phyloP scores from a whole-genome alignment of 2,888 invertebrate genomes.

The Cantharis rufa region DNA sequence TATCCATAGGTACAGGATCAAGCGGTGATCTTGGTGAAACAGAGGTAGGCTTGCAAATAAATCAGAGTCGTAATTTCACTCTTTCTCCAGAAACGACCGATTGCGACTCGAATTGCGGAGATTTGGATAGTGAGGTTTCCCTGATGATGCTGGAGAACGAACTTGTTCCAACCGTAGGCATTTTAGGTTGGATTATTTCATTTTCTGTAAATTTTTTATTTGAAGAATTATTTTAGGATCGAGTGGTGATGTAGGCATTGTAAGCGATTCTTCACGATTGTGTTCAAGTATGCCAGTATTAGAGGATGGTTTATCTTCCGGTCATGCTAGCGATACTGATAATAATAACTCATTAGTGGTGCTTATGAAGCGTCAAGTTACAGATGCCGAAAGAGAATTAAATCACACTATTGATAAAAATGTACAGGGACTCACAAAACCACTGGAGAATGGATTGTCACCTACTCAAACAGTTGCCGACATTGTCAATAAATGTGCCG shows the following conservation, averaged over 20 bases:
- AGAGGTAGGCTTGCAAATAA: slow-evolving; percentile 65
- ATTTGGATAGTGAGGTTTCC: slow-evolving; percentile 83
- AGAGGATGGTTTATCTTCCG: slow-evolving; percentile 92
- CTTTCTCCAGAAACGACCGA: slow-evolving; percentile 92
- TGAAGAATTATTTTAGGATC: slow-evolving; percentile 51
- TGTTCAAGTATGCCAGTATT: slow-evolving; percentile 87
- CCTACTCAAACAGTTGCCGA: slow-evolving; percentile 48
- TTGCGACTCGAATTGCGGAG: slow-evolving; percentile 86
- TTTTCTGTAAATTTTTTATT: not conserved
- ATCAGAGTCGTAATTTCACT: slow-evolving; percentile 82
- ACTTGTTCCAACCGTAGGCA: slow-evolving; percentile 53
- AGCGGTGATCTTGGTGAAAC: slow-evolving; percentile 70
- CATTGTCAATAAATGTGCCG: slow-evolving; percentile 48
- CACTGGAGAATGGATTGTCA: slow-evolving; percentile 50
- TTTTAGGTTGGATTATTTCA: slow-evolving; percentile 42
- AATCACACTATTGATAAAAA: slow-evolving; percentile 62
- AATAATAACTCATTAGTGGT: slow-evolving; percentile 80
- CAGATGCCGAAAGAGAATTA: slow-evolving; percentile 73
- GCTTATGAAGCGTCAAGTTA: slow-evolving; percentile 70
- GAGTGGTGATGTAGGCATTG: slow-evolving; percentile 64
- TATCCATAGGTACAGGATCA: slow-evolving; percentile 65
- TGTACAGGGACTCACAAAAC: slow-evolving; percentile 36
- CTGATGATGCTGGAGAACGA: slow-evolving; percentile 76
- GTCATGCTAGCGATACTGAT: slow-evolving; percentile 91
- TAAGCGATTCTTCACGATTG: slow-evolving; percentile 67